A percentile compares a stretch with the other conserved stretches of the same genome.
phyloP scores from a whole-genome alignment of 2,888 invertebrate genomes.

The Yponomeuta evonymella region DNA sequence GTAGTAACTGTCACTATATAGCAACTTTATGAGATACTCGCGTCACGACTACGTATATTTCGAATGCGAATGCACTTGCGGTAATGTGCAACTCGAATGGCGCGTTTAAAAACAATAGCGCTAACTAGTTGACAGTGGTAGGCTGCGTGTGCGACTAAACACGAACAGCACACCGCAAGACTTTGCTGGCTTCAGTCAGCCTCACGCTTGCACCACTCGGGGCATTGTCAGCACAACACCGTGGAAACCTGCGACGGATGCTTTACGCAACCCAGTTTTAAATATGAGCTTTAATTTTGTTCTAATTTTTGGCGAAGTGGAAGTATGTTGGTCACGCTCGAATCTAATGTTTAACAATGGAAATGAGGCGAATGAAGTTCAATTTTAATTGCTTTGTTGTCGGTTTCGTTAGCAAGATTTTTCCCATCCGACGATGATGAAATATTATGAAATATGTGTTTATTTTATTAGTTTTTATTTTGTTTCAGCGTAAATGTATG shows the following conservation, averaged over 20 bases:
- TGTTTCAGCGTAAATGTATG: not conserved
- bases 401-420: constrained; percentile 1
- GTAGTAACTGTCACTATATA: not conserved
- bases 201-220: constrained; percentile 61
- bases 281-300: not conserved
- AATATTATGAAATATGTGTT: not conserved
- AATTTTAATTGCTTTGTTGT: constrained; percentile 7
- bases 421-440: constrained; percentile 7
- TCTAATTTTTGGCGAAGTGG: constrained; percentile 1
- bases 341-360: constrained; percentile 5
- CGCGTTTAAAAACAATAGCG: constrained; percentile 35
- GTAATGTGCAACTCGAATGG: constrained; percentile 27
- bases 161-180: constrained; percentile 33
- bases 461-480: not conserved
- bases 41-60: not conserved
- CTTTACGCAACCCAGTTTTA: constrained; percentile 55
- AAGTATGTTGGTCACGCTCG: not conserved
- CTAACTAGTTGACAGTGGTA: constrained; percentile 56
- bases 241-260: constrained; percentile 59
- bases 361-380: constrained; percentile 13
- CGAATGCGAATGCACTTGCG: constrained; percentile 8
- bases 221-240: constrained; percentile 64
- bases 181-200: constrained; percentile 6
- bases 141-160: constrained; percentile 60
- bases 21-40: not conserved